Evolutionary conservation across 2,888 invertebrate species (phyloP), one percentile per base, ranked within the genome.

Genomic region (Temnothorax unifasciatus): DNA sequence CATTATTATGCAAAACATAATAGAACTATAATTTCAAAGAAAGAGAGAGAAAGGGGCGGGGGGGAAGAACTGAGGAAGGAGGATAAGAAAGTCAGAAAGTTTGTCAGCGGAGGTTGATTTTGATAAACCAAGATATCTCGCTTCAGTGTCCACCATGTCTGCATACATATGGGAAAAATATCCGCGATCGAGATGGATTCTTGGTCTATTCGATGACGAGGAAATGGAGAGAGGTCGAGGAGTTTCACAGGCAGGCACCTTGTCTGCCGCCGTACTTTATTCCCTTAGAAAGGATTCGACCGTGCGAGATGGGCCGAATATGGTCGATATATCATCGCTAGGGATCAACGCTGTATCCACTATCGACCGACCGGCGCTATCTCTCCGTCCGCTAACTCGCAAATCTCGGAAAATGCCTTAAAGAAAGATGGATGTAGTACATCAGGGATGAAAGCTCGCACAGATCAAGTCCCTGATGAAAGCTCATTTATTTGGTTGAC

Each of bases 121-220:
- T 57, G 44, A 61, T 74, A 68, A 54, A 81, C n/a, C 61, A 44
- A 63, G 52, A 59, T 44, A 71, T 59, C 50, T 38, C 29, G 41
- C n/a, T 83, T 44, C 68, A 76, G 83, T 85, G 85, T 82, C 83
- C 82, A 86, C 88, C 86, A 83, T 85, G 82, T 85, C 85, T 84
- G 73, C 82, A 74, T 86, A 85, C 84, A 66, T 71, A 85, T 87
- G 82, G 85, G 34, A 73, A 89, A 87, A 90, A 89, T 88, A 85
- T 84, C 57, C 34, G 61, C 44, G 61, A 59, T 52, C 76, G 54
- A 77, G 85, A 82, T 82, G 63, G 77, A 86, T 85, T 77, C 73
- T 59, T 52, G 38, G 52, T 69, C 74, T 74, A 34, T 29, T 50
- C 59, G 54, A 85, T 63, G 81, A 75, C 64, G 79, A 81, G 69